These are phyloP conservation scores for Gymnocypris eckloni DNA, from an alignment of 2,797 vertebrate genomes.

Conservation along the genomic window DNA sequence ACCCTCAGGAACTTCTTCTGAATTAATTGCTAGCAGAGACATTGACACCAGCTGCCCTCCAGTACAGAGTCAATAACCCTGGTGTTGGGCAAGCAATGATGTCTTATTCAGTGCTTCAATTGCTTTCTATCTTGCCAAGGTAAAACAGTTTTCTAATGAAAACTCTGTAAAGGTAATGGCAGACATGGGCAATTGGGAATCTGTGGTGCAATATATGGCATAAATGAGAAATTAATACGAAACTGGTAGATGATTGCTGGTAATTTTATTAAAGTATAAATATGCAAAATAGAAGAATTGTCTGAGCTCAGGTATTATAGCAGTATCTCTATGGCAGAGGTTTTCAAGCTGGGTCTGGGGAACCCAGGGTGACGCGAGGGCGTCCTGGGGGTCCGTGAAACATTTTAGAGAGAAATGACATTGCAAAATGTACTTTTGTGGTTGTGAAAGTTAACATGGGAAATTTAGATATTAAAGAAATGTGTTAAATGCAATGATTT, in stretches of 20 bases:
- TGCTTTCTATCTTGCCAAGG: conserved; percentile 10
- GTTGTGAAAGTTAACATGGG: background rate
- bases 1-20: conserved; percentile 14
- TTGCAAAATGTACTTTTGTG: background rate
- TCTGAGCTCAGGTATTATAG: background rate
- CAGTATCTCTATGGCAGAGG: background rate
- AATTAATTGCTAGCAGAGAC: conserved; percentile 34
- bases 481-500: background rate
- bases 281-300: background rate
- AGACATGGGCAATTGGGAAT: background rate
- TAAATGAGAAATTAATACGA: background rate
- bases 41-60: conserved; percentile 43
- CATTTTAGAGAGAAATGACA: background rate
- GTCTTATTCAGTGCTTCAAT: conserved; percentile 38
- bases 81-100: conserved; percentile 3
- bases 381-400: background rate
- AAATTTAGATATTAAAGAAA: background rate
- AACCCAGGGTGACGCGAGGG: background rate
- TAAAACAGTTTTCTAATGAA: conserved; percentile 16
- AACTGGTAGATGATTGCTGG: background rate
- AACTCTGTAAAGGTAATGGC: background rate
- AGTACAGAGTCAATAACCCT: conserved; percentile 41
- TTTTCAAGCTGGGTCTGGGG: background rate
- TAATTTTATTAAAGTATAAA: background rate
- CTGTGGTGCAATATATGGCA: background rate